Evolutionary conservation across 2,797 vertebrate genomes (phyloP).

Genomic region (Mallotus villosus): DNA sequence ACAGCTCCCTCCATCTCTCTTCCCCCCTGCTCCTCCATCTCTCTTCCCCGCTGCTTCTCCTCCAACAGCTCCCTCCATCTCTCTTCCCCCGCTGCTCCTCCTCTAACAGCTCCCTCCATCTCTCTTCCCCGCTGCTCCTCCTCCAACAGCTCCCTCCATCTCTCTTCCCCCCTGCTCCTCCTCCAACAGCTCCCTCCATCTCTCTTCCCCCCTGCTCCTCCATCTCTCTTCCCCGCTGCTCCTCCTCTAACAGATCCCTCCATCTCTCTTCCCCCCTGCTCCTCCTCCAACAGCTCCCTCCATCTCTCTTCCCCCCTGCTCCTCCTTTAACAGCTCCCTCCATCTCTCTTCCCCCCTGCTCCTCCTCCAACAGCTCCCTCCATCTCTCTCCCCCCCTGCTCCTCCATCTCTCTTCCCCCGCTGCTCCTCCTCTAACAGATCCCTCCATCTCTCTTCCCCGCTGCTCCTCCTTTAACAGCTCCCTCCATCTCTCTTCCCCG

Average conservation of each 20-base stretch:
- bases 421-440: too few species aligned
- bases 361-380: too few species aligned
- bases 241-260: slow-evolving; percentile 9
- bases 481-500: too few species aligned
- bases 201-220: neutral
- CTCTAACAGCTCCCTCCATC: neutral
- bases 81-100: neutral
- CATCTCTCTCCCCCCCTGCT: too few species aligned
- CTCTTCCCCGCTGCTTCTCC: neutral
- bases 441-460: too few species aligned
- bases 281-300: slow-evolving; percentile 3
- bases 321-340: too few species aligned
- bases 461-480: too few species aligned
- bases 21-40: neutral
- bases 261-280: neutral
- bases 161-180: neutral
- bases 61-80: neutral
- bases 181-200: neutral
- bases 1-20: neutral
- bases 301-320: neutral
- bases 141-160: neutral
- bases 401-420: too few species aligned
- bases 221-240: too few species aligned
- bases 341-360: too few species aligned
- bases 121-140: slow-evolving; percentile 19